These are phyloP conservation scores for Trachemys scripta DNA, from an alignment of 2,113 vertebrate species.

Conservation along the genomic window DNA sequence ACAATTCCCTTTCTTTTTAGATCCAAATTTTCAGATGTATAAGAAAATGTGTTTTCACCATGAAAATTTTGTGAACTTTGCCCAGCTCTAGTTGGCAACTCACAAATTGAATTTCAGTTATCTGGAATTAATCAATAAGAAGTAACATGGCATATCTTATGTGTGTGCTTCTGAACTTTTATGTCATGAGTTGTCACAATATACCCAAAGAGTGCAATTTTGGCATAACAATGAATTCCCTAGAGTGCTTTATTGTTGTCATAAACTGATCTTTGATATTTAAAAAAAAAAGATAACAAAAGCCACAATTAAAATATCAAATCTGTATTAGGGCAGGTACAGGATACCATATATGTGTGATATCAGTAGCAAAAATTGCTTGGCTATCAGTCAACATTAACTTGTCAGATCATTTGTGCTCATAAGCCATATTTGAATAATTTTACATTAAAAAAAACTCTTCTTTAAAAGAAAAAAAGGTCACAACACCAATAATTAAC, in stretches of 20 bases:
- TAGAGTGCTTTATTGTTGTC: not conserved
- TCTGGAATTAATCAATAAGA: not conserved
- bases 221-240: not conserved
- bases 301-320: not conserved
- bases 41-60: not conserved
- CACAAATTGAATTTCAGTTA: not conserved
- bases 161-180: not conserved
- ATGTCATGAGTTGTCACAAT: not conserved
- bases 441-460: not conserved
- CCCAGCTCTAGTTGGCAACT: not conserved
- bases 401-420: not conserved
- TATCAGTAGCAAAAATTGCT: not conserved
- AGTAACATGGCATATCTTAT: not conserved
- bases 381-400: not conserved
- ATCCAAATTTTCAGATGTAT: fast-evolving
- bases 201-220: not conserved
- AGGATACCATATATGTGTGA: not conserved
- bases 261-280: not conserved
- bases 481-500: not conserved
- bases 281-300: not conserved
- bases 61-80: not conserved
- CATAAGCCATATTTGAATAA: not conserved
- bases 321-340: not conserved
- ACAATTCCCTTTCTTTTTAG: not conserved
- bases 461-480: not conserved